Percentiles rank a stretch among this genome's conserved stretches.
Conservation (phyloP, 2,797 vertebrate species). For the Acomys russatus region DNA sequence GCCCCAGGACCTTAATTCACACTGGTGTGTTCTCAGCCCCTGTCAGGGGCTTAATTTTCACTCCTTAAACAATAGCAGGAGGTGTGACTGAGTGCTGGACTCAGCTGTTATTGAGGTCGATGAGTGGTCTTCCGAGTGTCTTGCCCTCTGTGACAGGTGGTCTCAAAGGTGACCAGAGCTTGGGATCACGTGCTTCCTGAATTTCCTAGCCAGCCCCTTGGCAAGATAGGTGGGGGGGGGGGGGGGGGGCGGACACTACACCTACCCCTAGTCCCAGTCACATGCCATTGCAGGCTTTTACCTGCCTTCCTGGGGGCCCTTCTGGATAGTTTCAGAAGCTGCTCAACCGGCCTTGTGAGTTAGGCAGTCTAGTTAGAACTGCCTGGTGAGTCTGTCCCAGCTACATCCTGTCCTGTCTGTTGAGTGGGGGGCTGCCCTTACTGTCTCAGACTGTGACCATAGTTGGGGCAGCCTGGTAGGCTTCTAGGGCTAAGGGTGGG, state of each 20-base stretch:
- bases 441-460: neutral
- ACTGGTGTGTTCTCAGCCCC: neutral
- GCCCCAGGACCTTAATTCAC: neutral
- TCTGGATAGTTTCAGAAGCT: slow-evolving; percentile 53
- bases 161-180: neutral
- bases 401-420: fast-evolving
- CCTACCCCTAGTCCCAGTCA: neutral
- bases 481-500: neutral
- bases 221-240: neutral
- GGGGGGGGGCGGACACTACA: too few relatives aligned
- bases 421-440: neutral
- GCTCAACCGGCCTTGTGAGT: neutral
- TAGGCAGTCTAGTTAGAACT: neutral
- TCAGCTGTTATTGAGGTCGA: neutral
- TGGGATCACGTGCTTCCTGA: neutral
- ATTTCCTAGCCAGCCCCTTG: too few relatives aligned
- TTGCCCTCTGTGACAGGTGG: neutral
- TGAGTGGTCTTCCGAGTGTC: neutral
- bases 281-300: neutral
- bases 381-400: neutral
- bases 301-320: neutral
- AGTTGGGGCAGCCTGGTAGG: neutral
- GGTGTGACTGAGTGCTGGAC: neutral
- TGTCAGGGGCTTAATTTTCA: neutral
- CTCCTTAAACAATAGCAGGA: neutral